Percentiles rank a stretch among this genome's conserved stretches.
Evolutionary conservation across 2,888 invertebrate genomes (phyloP).

Genomic region (Dynastes hyllus): DNA sequence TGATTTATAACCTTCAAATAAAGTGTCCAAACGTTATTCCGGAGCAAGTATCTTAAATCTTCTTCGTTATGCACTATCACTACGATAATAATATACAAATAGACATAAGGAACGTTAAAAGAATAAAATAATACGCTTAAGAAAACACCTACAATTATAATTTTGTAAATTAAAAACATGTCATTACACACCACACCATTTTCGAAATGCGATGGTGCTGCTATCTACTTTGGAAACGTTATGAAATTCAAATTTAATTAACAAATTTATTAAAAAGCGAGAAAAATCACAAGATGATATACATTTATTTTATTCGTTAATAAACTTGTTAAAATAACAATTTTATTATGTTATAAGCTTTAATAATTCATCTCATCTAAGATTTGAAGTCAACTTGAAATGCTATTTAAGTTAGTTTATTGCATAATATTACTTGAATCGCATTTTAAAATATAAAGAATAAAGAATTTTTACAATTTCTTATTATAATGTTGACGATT

Average conservation of each 20-base stretch:
- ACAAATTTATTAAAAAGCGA: background rate
- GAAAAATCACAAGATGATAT: too few relatives aligned
- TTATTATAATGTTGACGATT: too few relatives aligned
- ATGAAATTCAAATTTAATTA: constrained; percentile 1
- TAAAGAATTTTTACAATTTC: too few relatives aligned
- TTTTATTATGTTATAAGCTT: too few relatives aligned
- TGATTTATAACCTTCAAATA: constrained; percentile 51
- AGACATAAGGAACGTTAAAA: constrained; percentile 41
- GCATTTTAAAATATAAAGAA: too few relatives aligned
- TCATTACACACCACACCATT: constrained; percentile 48
- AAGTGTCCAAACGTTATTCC: constrained; percentile 34
- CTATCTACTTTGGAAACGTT: constrained; percentile 6
- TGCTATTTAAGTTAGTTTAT: too few relatives aligned
- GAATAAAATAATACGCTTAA: constrained; percentile 45
- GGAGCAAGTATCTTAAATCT: constrained; percentile 30
- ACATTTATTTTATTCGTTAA: too few relatives aligned
- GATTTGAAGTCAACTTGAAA: too few relatives aligned
- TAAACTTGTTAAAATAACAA: too few relatives aligned
- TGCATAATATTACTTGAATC: too few relatives aligned
- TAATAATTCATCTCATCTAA: too few relatives aligned
- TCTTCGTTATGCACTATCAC: constrained; percentile 39
- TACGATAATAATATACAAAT: constrained; percentile 40
- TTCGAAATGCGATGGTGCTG: constrained; percentile 38
- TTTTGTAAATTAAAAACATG: constrained; percentile 50
- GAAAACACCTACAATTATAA: constrained; percentile 39